phyloP scores from a whole-genome alignment of 2,797 vertebrate species.

The Furcifer pardalis region DNA sequence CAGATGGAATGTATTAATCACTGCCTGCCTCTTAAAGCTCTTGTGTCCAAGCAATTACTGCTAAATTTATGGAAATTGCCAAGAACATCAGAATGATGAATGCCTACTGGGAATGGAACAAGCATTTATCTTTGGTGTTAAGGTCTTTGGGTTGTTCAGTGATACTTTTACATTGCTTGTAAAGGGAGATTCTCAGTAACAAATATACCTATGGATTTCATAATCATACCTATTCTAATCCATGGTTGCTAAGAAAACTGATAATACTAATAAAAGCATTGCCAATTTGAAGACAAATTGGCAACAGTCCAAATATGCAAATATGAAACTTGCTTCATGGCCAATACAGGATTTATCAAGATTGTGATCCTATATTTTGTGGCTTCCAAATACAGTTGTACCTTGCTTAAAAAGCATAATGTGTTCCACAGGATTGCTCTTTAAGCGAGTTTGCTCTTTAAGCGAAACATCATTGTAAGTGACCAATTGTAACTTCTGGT shows the following conservation, averaged over 20 bases:
- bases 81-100: conserved; percentile 56
- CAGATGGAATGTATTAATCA: conserved; percentile 80
- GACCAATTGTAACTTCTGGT: too few species aligned
- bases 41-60: conserved; percentile 76
- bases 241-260: background rate
- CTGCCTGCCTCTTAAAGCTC: conserved; percentile 77
- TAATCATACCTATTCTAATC: background rate
- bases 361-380: background rate
- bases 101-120: conserved; percentile 47
- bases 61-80: conserved; percentile 71
- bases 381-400: too few species aligned
- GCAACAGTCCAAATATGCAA: background rate
- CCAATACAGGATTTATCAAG: background rate
- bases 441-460: too few species aligned
- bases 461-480: too few species aligned
- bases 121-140: conserved; percentile 31
- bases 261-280: background rate
- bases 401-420: too few species aligned
- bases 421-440: too few species aligned
- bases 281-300: background rate
- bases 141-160: conserved; percentile 11
- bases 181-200: background rate
- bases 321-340: background rate
- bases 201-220: background rate
- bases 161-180: background rate